These are phyloP conservation scores for Agrotis puta DNA, from an alignment of 2,888 invertebrate species.

Conservation along the genomic window DNA sequence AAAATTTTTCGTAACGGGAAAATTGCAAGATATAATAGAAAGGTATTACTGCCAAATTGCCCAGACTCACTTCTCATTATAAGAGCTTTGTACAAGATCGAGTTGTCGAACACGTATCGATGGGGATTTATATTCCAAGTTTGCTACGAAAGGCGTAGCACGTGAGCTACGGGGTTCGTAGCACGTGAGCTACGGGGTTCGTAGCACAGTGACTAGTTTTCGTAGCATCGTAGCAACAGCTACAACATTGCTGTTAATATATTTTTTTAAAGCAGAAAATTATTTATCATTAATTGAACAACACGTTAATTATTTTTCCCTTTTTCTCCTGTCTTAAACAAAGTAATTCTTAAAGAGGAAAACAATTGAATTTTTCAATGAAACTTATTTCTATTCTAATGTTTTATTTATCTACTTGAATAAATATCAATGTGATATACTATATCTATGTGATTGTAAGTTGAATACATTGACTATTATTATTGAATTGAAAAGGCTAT, in stretches of 20 bases:
- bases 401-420: neutral
- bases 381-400: neutral
- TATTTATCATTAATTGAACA: neutral
- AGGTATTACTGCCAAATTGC: slow-evolving; percentile 2
- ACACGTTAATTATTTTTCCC: neutral
- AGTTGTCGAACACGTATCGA: slow-evolving; percentile 13
- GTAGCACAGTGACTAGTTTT: slow-evolving; percentile 8
- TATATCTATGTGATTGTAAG: neutral
- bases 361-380: neutral
- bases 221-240: slow-evolving; percentile 5
- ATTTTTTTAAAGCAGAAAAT: no score
- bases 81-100: slow-evolving; percentile 24
- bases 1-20: neutral
- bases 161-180: slow-evolving; percentile 11
- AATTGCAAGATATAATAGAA: neutral
- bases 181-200: neutral
- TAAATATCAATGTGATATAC: no score
- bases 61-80: slow-evolving; percentile 17
- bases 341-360: neutral
- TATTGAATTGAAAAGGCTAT: neutral
- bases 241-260: neutral
- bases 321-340: neutral
- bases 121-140: slow-evolving; percentile 8
- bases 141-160: slow-evolving; percentile 28
- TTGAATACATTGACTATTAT: neutral